These are phyloP conservation scores for Sinella curviseta DNA, from an alignment of 1,140 invertebrate species.

Conservation along the genomic window DNA sequence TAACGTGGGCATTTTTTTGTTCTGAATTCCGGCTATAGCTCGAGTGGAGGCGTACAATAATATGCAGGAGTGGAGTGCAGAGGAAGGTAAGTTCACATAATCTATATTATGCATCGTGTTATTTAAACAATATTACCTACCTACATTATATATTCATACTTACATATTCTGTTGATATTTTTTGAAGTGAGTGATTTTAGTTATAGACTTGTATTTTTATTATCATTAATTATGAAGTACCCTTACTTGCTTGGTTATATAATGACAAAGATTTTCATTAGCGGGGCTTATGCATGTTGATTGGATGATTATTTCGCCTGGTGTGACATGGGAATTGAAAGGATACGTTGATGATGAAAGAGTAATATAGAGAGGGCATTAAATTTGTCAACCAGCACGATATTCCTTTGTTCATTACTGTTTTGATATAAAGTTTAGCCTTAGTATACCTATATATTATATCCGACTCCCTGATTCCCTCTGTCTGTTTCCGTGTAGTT, in stretches of 20 bases:
- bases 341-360: slow-evolving; percentile 14
- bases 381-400: slow-evolving; percentile 20
- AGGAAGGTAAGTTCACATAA: no score
- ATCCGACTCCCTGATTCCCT: background rate
- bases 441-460: no score
- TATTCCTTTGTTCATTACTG: background rate
- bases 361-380: background rate
- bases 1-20: no score
- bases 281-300: slow-evolving; percentile 2
- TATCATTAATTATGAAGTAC: no score
- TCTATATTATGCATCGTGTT: no score
- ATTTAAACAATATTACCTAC: no score
- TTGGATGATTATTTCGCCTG: slow-evolving; percentile 24
- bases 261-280: slow-evolving; percentile 7
- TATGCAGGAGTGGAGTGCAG: no score
- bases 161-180: background rate
- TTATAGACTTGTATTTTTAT: background rate
- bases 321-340: slow-evolving; percentile 14
- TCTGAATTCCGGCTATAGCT: no score
- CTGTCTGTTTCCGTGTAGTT: slow-evolving; percentile 10
- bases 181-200: background rate
- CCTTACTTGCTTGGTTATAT: background rate
- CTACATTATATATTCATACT: no score
- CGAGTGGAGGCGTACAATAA: no score
- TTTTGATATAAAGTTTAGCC: no score